Percentiles rank a stretch among this genome's conserved stretches.
Conservation (phyloP, 2,113 vertebrate species). For the Salminus brasiliensis region DNA sequence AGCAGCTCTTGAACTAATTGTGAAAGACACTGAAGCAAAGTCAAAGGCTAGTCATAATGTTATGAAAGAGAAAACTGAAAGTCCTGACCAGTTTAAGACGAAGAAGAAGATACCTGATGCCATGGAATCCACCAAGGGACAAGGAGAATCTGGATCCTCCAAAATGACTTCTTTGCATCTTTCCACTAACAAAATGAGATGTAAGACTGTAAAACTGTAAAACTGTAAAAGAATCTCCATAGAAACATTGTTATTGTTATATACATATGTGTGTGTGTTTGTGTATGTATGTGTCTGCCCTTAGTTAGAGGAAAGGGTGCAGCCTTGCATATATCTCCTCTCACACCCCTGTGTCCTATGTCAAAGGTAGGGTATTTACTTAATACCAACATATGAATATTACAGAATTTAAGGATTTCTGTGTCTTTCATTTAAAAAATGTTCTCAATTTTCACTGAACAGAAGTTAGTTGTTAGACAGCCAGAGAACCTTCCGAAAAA, state of each 20-base stretch:
- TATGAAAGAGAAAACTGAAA: constrained; percentile 21
- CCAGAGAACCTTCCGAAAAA: neutral
- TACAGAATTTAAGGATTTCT: neutral
- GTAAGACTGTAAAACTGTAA: too few species aligned
- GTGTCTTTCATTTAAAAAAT: neutral
- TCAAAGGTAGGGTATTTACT: neutral
- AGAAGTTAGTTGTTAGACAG: constrained; percentile 10
- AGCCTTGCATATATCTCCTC: constrained; percentile 54
- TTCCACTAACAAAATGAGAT: constrained; percentile 81
- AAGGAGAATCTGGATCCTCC: constrained; percentile 51
- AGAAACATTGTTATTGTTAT: neutral
- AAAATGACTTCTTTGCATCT: constrained; percentile 55
- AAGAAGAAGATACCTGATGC: constrained; percentile 25
- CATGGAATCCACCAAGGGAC: neutral
- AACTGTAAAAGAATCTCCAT: constrained; percentile 17
- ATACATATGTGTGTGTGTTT: neutral
- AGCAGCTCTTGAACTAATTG: neutral
- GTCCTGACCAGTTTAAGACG: constrained; percentile 19
- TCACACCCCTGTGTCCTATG: constrained; percentile 9
- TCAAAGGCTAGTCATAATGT: neutral
- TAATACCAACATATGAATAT: neutral
- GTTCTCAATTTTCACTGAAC: neutral
- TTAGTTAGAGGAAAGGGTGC: constrained; percentile 52
- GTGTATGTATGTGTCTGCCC: neutral
- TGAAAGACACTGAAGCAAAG: neutral